A percentile compares a stretch with the other conserved stretches of the same genome.
phyloP scores from a whole-genome alignment of 2,797 vertebrate genomes.

The Lagocephalus sceleratus region DNA sequence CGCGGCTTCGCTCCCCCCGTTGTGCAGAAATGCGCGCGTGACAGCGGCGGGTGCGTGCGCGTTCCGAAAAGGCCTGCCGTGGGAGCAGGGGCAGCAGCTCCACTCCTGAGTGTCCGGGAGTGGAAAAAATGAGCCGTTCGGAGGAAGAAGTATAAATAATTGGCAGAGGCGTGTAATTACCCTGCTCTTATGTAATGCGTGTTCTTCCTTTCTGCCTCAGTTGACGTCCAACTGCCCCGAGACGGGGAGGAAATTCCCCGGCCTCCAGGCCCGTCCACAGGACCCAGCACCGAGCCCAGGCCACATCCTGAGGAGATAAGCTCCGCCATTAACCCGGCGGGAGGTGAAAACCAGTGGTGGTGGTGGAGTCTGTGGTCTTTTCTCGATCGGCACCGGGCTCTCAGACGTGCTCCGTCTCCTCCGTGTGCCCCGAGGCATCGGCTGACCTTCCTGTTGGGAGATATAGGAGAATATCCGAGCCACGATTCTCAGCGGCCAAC shows the following conservation, averaged over 20 bases:
- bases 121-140: no score
- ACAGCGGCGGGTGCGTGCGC: no score
- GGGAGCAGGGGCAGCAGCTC: no score
- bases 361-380: slow-evolving; percentile 1
- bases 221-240: slow-evolving; percentile 8
- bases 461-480: neutral
- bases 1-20: slow-evolving; percentile 26
- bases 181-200: neutral
- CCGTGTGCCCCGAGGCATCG: no score
- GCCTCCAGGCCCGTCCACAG: slow-evolving; percentile 34
- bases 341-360: slow-evolving; percentile 27
- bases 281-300: slow-evolving; percentile 38
- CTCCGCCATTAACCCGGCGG: slow-evolving; percentile 45
- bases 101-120: no score
- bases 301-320: slow-evolving; percentile 51
- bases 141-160: no score
- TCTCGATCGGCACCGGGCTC: neutral
- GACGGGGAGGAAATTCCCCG: slow-evolving; percentile 42
- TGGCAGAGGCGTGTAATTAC: neutral
- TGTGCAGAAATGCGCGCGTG: slow-evolving; percentile 21
- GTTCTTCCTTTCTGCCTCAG: slow-evolving; percentile 14
- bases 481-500: no score
- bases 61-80: no score
- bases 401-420: no score
- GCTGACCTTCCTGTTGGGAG: neutral